Evolutionary conservation across 2,113 vertebrate genomes (phyloP).

Genomic region (Etheostoma cragini): DNA sequence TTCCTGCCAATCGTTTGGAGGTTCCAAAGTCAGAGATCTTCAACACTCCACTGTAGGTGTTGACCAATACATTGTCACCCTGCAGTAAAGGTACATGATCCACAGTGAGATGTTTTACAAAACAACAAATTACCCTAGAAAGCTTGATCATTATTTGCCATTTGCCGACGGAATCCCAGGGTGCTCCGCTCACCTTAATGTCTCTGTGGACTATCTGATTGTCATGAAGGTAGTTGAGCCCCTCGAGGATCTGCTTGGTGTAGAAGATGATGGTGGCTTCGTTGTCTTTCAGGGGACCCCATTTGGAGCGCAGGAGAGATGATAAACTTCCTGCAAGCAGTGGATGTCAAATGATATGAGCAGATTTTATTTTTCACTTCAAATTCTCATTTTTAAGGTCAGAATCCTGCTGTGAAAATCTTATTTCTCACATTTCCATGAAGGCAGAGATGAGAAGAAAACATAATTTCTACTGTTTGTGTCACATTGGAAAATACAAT

Average conservation of each 20-base stretch:
- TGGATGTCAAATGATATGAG: not conserved
- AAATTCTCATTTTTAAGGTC: not conserved
- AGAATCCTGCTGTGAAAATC: not conserved
- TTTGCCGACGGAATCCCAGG: not conserved
- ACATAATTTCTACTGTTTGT: not conserved
- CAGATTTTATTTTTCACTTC: not conserved
- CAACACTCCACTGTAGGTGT: slow-evolving; percentile 93
- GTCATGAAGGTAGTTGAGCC: slow-evolving; percentile 92
- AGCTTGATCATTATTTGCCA: not conserved
- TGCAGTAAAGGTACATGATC: slow-evolving; percentile 56
- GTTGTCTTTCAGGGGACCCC: slow-evolving; percentile 94
- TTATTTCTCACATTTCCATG: not conserved
- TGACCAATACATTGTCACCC: slow-evolving; percentile 95
- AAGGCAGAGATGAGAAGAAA: not conserved
- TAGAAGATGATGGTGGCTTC: slow-evolving; percentile 93
- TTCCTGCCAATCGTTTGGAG: slow-evolving; percentile 92
- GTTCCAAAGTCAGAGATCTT: slow-evolving; percentile 97
- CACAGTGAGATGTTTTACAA: not conserved
- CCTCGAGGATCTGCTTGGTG: slow-evolving; percentile 93
- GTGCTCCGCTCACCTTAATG: slow-evolving; percentile 86
- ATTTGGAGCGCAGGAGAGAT: slow-evolving; percentile 91
- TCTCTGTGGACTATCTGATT: slow-evolving; percentile 94
- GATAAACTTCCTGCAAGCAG: slow-evolving; percentile 89
- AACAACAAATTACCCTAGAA: not conserved
- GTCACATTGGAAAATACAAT: not conserved